Percentiles rank a stretch among this genome's conserved stretches.
Evolutionary conservation across 2,797 vertebrate species (phyloP).

Genomic region (Enteromius fasciolatus): DNA sequence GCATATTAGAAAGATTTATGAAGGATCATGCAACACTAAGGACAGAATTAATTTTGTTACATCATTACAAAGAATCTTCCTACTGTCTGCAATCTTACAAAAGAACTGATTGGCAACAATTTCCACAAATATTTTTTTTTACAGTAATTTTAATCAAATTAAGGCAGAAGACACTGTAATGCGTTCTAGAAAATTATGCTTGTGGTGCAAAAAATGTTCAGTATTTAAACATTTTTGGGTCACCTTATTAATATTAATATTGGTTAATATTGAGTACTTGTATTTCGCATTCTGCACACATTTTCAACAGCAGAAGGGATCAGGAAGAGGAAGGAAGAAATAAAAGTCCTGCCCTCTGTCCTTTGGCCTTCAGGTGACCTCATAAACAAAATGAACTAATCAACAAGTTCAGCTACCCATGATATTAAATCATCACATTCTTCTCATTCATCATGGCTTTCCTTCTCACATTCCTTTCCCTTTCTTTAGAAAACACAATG

Average conservation of each 20-base stretch:
- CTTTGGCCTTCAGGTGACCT: constrained; percentile 34
- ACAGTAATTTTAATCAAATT: neutral
- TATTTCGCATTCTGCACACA: neutral
- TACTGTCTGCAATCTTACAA: too few relatives aligned
- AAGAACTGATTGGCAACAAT: neutral
- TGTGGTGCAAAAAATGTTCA: too few relatives aligned
- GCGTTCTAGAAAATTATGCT: too few relatives aligned
- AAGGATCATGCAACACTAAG: neutral
- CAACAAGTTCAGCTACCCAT: constrained; percentile 19
- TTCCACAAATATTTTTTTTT: neutral
- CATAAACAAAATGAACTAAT: constrained; percentile 21
- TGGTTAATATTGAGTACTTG: too few relatives aligned
- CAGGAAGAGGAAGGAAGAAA: constrained; percentile 49
- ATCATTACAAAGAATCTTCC: neutral
- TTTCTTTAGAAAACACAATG: constrained; percentile 31
- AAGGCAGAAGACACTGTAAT: neutral
- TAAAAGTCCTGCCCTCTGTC: constrained; percentile 28
- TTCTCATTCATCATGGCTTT: constrained; percentile 23
- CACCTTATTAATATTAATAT: too few relatives aligned
- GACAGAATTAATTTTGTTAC: neutral
- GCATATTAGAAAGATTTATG: neutral
- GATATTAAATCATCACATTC: constrained; percentile 34
- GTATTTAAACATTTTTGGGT: too few relatives aligned
- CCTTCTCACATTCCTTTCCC: constrained; percentile 30
- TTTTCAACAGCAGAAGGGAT: constrained; percentile 1